phyloP scores from a whole-genome alignment of 2,797 vertebrate genomes.

The Rhynchotus rufescens region DNA sequence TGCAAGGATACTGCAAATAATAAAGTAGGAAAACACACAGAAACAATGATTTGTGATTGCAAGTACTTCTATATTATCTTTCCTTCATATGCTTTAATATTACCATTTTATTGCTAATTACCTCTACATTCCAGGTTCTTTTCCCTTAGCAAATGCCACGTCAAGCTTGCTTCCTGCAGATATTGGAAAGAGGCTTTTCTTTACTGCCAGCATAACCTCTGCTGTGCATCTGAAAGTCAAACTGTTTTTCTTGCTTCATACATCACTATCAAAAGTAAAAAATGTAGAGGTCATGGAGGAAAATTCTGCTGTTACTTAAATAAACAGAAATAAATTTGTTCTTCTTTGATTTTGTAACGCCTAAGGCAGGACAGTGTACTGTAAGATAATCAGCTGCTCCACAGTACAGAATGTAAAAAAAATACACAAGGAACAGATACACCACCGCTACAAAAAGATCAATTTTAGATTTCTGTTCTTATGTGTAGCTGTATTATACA shows the following conservation, averaged over 20 bases:
- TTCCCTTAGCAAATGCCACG: neutral
- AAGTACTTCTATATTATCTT: neutral
- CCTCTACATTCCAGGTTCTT: neutral
- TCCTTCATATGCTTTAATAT: neutral
- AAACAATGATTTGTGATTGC: neutral
- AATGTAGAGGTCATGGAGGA: neutral
- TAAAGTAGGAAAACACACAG: neutral
- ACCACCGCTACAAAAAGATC: neutral
- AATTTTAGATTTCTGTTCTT: neutral
- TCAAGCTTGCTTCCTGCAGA: neutral
- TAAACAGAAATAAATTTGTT: slow-evolving; percentile 26
- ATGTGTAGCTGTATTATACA: neutral
- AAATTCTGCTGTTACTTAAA: slow-evolving; percentile 42
- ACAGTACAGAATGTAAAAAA: neutral
- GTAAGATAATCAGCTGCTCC: neutral
- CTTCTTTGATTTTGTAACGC: neutral
- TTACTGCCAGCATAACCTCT: slow-evolving; percentile 39
- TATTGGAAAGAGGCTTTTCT: slow-evolving; percentile 1
- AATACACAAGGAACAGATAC: neutral
- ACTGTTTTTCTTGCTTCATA: slow-evolving; percentile 1
- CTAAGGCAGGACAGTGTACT: neutral
- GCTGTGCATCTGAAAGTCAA: slow-evolving; percentile 42
- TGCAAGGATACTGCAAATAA: neutral
- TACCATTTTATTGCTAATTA: neutral
- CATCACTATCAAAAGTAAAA: slow-evolving; percentile 39